Evolutionary conservation across 2,113 vertebrate genomes (phyloP), one percentile per base, ranked within the genome.

Genomic region (Vulpes vulpes): DNA sequence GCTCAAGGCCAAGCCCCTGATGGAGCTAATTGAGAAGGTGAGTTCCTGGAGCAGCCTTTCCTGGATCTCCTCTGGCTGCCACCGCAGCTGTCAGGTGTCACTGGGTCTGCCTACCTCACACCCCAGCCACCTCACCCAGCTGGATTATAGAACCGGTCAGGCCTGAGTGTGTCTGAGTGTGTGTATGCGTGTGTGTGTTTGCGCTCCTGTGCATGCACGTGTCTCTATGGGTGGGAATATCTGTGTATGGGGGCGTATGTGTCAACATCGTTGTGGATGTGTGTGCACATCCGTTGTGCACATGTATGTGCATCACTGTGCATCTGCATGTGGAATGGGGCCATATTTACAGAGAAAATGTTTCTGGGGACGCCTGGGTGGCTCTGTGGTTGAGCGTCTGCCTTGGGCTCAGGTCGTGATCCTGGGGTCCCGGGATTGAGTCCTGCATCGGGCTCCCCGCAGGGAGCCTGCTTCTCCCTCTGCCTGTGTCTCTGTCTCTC

Each of bases 1-100:
- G 79, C 99, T 99, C 69, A 99, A 99, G 0, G 99, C 99, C 2
- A 97, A 99, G 79, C 99, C 99, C 0, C 98, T 99, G 11, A 94
- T 99, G 94, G 99, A 99, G 49, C 99, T 99, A 94, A 99, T 99
- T 73, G 99, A 98, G 91, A 99, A 99, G 99, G 99, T 99, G 57
- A 23, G 73, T 15, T 15, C 35, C 57, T 19, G 8, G 25, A 55
- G 67, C 8, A 5, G 25, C 15, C n/a, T 32, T 5, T 59, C 55
- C 17, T 17, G 49, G 30, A 15, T 38, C n/a, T 38, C 53, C 3
- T 32, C 85, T 73, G 15, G 30, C 51, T 5, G 74, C 38, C 20
- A 8, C 67, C 60, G 11, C 11, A 17, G 60, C 49, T 65, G 55
- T 17, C 62, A 12, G 25, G 60, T 22, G 3, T 62, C 43, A 1